phyloP scores from a whole-genome alignment of 2,797 vertebrate species.

The Lacerta viridis region DNA sequence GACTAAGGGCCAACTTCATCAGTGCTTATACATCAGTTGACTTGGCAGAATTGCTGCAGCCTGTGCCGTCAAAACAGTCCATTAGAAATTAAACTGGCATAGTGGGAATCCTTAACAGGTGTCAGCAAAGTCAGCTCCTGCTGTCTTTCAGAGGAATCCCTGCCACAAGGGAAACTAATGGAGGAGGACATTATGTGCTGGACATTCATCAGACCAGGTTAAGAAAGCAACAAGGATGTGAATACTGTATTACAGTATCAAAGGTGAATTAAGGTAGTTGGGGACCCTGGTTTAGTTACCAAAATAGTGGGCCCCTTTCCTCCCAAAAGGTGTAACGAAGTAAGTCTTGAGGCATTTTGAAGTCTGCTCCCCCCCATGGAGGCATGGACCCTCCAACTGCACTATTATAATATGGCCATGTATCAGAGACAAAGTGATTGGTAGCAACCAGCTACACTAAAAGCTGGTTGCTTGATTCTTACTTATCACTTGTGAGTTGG shows the following conservation, averaged over 20 bases:
- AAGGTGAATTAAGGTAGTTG: too few relatives aligned
- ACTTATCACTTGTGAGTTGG: background rate
- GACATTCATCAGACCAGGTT: slow-evolving; percentile 7
- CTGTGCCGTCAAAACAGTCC: background rate
- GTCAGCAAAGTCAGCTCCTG: background rate
- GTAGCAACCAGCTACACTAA: background rate
- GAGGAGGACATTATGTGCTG: background rate
- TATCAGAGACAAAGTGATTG: background rate
- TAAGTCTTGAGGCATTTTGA: too few relatives aligned
- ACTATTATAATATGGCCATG: too few relatives aligned
- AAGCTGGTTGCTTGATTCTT: background rate
- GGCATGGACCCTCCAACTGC: too few relatives aligned
- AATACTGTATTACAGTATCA: slow-evolving; percentile 1
- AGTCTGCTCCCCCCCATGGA: too few relatives aligned
- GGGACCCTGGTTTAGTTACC: too few relatives aligned
- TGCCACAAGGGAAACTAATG: background rate
- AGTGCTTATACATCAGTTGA: background rate
- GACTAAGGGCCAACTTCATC: background rate
- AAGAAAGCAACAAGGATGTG: background rate
- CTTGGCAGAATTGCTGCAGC: background rate
- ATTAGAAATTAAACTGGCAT: background rate
- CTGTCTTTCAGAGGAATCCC: background rate
- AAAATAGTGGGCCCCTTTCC: too few relatives aligned
- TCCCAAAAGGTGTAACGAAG: too few relatives aligned
- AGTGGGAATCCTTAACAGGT: background rate